Conservation (phyloP, 2,888 invertebrate species). For the Nephrotoma appendiculata region DNA sequence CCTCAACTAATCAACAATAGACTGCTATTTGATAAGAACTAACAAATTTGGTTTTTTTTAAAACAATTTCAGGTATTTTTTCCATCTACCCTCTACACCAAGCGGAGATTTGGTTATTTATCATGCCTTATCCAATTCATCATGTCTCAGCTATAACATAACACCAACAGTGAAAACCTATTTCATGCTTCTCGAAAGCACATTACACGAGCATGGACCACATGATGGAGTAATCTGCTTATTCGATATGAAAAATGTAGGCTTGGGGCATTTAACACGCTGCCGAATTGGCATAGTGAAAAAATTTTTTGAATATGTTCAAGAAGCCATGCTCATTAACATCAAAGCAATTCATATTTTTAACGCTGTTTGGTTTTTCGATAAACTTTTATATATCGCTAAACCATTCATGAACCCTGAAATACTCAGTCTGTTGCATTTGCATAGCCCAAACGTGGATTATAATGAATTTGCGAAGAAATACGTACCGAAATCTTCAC, state of each 20-base stretch:
- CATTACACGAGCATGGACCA: slow-evolving; percentile 41
- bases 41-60: not conserved
- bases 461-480: slow-evolving; percentile 40
- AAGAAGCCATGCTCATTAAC: slow-evolving; percentile 52
- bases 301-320: slow-evolving; percentile 50
- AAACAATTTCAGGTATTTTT: slow-evolving; percentile 37
- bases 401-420: slow-evolving; percentile 45
- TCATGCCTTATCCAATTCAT: slow-evolving; percentile 41
- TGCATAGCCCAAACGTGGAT: slow-evolving; percentile 24
- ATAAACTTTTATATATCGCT: slow-evolving; percentile 41
- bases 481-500: slow-evolving; percentile 38
- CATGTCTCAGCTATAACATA: slow-evolving; percentile 43
- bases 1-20: too few relatives aligned
- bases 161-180: slow-evolving; percentile 43
- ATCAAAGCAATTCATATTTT: slow-evolving; percentile 51
- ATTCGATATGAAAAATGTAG: slow-evolving; percentile 52
- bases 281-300: slow-evolving; percentile 41
- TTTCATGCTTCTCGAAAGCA: slow-evolving; percentile 42
- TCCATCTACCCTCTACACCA: slow-evolving; percentile 40
- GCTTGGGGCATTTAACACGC: slow-evolving; percentile 42
- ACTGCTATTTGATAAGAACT: too few relatives aligned
- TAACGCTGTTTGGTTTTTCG: slow-evolving; percentile 43
- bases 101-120: slow-evolving; percentile 45
- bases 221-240: slow-evolving; percentile 48
- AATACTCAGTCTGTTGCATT: slow-evolving; percentile 37